Evolutionary conservation across 2,113 vertebrate genomes (phyloP).

Genomic region (Eonycteris spelaea): DNA sequence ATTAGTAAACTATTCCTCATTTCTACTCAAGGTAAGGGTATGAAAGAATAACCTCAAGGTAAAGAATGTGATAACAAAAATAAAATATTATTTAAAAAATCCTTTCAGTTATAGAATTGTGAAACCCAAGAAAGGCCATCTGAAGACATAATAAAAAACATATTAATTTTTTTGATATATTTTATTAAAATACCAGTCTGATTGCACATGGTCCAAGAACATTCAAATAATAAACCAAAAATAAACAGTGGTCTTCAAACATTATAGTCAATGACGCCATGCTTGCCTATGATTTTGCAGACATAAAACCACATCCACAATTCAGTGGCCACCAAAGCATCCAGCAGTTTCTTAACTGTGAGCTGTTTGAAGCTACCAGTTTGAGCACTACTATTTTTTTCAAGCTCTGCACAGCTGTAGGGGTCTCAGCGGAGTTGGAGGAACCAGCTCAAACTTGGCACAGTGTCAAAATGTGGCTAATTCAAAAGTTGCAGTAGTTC

Average conservation of each 20-base stretch:
- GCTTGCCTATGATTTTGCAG: neutral
- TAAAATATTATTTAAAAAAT: neutral
- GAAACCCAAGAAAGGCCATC: neutral
- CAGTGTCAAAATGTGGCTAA: conserved; percentile 93
- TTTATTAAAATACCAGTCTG: neutral
- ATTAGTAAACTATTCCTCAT: neutral
- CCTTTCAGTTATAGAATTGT: neutral
- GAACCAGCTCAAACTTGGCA: conserved; percentile 91
- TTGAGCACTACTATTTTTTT: conserved; percentile 84
- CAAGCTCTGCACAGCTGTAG: conserved; percentile 89
- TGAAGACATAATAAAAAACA: neutral
- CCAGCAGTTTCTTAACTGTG: conserved; percentile 84
- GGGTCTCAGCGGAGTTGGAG: conserved; percentile 92
- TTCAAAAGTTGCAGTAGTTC: conserved; percentile 88
- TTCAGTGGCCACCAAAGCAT: neutral
- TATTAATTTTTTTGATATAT: neutral
- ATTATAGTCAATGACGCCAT: neutral
- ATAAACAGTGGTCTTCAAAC: neutral
- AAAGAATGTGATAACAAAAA: neutral
- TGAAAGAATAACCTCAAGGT: neutral
- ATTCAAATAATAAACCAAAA: neutral
- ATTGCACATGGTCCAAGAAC: neutral
- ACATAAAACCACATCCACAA: neutral
- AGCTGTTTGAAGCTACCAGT: conserved; percentile 87
- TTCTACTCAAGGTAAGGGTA: neutral